phyloP scores from a whole-genome alignment of 2,888 invertebrate genomes.

The Brachypalpus laphriformis region DNA sequence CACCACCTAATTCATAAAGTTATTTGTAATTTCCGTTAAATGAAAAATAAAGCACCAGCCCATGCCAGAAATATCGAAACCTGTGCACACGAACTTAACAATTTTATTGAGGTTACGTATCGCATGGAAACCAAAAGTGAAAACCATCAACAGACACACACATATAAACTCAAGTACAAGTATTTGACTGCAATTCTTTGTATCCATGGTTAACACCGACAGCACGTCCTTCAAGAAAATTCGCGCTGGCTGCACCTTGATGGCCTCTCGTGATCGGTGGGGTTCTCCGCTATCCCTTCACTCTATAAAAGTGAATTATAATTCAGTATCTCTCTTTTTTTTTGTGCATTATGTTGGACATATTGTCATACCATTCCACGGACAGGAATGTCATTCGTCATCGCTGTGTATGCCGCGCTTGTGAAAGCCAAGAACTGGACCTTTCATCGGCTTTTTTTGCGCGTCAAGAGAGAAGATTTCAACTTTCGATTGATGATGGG shows the following conservation, averaged over 20 bases:
- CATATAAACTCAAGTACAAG: background rate
- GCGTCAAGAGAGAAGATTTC: slow-evolving; percentile 11
- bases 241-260: slow-evolving; percentile 63
- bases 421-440: slow-evolving; percentile 43
- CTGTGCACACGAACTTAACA: slow-evolving; percentile 14
- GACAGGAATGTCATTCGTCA: slow-evolving; percentile 42
- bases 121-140: slow-evolving; percentile 70
- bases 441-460: background rate
- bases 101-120: slow-evolving; percentile 68
- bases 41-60: background rate
- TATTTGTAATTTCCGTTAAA: slow-evolving; percentile 26
- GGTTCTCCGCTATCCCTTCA: slow-evolving; percentile 36
- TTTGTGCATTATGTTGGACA: slow-evolving; percentile 13
- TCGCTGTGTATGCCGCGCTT: background rate
- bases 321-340: background rate
- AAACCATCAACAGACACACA: slow-evolving; percentile 56
- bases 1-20: slow-evolving; percentile 16
- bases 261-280: slow-evolving; percentile 57
- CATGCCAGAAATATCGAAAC: slow-evolving; percentile 23
- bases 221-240: slow-evolving; percentile 72
- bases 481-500: slow-evolving; percentile 51
- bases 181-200: slow-evolving; percentile 34
- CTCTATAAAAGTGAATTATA: slow-evolving; percentile 27
- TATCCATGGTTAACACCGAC: slow-evolving; percentile 37
- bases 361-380: slow-evolving; percentile 15